These are phyloP conservation scores for Centrocercus urophasianus DNA, from an alignment of 2,113 vertebrate species.

Conservation along the genomic window DNA sequence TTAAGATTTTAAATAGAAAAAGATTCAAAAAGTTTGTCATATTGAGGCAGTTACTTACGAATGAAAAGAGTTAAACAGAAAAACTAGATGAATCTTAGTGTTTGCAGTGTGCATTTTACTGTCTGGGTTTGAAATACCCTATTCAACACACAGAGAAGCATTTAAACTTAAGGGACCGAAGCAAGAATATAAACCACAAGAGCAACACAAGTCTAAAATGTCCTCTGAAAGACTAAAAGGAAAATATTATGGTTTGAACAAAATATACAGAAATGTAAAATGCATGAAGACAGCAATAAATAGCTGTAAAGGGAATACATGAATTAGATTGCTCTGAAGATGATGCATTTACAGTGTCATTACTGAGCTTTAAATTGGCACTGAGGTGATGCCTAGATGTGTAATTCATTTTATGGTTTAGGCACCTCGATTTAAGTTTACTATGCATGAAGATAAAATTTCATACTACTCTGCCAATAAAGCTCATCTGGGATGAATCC, in stretches of 20 bases:
- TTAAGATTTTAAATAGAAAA: background rate
- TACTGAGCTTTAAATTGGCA: slow-evolving; percentile 45
- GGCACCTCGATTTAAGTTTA: slow-evolving; percentile 12
- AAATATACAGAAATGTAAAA: slow-evolving; percentile 38
- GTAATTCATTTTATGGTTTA: slow-evolving; percentile 47
- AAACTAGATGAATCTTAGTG: background rate
- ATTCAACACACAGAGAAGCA: background rate
- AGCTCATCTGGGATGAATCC: background rate
- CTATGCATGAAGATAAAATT: slow-evolving; percentile 44
- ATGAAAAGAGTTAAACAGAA: background rate
- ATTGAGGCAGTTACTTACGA: background rate
- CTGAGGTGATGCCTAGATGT: slow-evolving; percentile 29
- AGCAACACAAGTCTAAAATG: background rate
- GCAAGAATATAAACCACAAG: slow-evolving; percentile 26
- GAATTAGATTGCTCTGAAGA: slow-evolving; percentile 46
- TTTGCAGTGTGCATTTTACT: background rate
- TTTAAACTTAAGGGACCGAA: slow-evolving; percentile 2
- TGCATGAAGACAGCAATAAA: slow-evolving; percentile 3
- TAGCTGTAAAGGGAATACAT: slow-evolving; percentile 23
- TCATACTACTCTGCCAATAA: slow-evolving; percentile 32
- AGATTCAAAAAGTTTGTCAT: background rate
- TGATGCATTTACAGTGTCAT: slow-evolving; percentile 25
- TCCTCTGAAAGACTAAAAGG: slow-evolving; percentile 20
- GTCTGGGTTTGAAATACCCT: background rate
- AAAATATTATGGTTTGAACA: slow-evolving; percentile 43